A percentile compares a stretch with the other conserved stretches of the same genome.
phyloP scores from a whole-genome alignment of 2,888 invertebrate species.

The Meteorus colon region DNA sequence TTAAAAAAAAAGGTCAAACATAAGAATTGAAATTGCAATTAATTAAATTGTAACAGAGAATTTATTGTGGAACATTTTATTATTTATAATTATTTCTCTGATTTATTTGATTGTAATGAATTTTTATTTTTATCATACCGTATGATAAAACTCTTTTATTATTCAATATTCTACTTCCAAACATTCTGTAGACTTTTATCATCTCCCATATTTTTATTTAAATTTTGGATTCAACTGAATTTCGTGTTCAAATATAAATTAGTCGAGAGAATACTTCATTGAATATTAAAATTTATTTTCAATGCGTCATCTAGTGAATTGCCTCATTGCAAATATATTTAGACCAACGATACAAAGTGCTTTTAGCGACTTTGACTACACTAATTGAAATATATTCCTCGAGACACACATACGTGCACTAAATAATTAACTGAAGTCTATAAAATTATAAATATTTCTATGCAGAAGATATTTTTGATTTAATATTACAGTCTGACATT shows the following conservation, averaged over 20 bases:
- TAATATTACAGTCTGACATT: not conserved
- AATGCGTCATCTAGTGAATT: too few species aligned
- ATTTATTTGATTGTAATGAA: not conserved
- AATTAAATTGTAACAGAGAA: not conserved
- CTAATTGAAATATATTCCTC: not conserved
- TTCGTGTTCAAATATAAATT: too few species aligned
- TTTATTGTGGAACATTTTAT: not conserved
- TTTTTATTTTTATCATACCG: too few species aligned
- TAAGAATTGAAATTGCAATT: not conserved
- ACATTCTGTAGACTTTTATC: too few species aligned
- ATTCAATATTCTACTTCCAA: too few species aligned
- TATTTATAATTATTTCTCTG: not conserved
- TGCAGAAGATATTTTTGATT: not conserved
- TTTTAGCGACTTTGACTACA: not conserved
- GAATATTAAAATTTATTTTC: too few species aligned
- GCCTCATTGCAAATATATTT: too few species aligned
- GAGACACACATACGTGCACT: not conserved
- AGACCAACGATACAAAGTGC: not conserved
- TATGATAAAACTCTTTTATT: too few species aligned
- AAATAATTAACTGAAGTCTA: not conserved
- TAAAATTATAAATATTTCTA: not conserved
- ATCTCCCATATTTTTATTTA: not conserved
- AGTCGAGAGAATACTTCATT: too few species aligned
- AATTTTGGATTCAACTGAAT: not conserved
- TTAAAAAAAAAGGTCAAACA: not conserved